Evolutionary conservation across 92 coral and sea anemone species (phyloP), one percentile per base, ranked within the genome.

Genomic region (Zoanthus sansibaricus): DNA sequence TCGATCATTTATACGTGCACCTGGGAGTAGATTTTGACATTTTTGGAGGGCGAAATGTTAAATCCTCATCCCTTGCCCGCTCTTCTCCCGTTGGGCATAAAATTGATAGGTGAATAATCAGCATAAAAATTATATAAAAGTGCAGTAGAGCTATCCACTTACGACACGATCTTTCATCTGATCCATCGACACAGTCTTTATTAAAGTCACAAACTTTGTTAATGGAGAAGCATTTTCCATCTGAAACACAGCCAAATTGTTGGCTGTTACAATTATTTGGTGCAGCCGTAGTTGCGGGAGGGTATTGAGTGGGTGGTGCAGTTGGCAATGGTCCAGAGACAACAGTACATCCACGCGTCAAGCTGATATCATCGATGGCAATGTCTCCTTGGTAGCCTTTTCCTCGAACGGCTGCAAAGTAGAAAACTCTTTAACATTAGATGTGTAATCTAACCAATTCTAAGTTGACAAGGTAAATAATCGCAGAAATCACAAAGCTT

Each of bases 101-200:
- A 25, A 25, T 25, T 25, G 25, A 25, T 25, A 25, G 25, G 25
- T 25, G 25, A 25, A 25, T 25, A 25, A 25, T 25, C 25, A 25
- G 25, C 25, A 25, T 25, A 25, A 25, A 25, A 25, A 25, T 25
- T 25, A 9, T 9, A 48, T 4, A 20, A 9, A 1, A 30, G 3
- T 30, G 25, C 5, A 9, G 16, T 13, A 30, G 15, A 69, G 33
- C 5, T 31, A 69, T 69, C 16, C 56, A 97, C 99, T 97, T 92
- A 97, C 99, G 94, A 44, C 99, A 97, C 25, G 91, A 82, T 78
- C 98, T 88, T 86, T 97, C 99, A 75, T 97, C 99, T 0, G 99
- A 97, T 82, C 94, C 88, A 89, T 97, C 99, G 3, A 68, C 84
- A 77, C 99, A 97, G 56, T 97, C 98, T 51, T 83, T 16, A 84